Percentiles rank a stretch among this genome's conserved stretches.
phyloP scores from a whole-genome alignment of 2,113 vertebrate genomes.

The Larimichthys polyactis region DNA sequence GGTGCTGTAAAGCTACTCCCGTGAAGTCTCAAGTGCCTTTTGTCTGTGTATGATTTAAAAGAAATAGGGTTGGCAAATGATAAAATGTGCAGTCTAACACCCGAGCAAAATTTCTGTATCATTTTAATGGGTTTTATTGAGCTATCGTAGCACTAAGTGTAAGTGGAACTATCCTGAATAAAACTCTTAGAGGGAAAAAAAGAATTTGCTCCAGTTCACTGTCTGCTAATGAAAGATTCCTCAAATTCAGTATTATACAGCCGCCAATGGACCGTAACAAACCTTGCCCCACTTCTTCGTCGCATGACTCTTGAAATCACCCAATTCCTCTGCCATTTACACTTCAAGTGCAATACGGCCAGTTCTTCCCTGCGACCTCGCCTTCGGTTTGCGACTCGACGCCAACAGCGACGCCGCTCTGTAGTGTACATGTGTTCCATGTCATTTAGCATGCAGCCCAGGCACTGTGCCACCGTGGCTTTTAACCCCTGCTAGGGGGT shows the following conservation, averaged over 20 bases:
- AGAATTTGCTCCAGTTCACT: conserved; percentile 8
- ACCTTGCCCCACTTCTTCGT: conserved; percentile 25
- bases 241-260: conserved; percentile 27
- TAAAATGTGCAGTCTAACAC: conserved; percentile 17
- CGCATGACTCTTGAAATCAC: conserved; percentile 35
- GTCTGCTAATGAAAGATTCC: conserved; percentile 17
- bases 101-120: conserved; percentile 23
- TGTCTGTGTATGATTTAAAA: conserved; percentile 45
- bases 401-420: conserved; percentile 62
- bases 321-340: conserved; percentile 44
- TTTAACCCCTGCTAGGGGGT: conserved; percentile 86
- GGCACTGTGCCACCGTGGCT: conserved; percentile 88
- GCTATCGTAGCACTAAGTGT: background rate
- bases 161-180: conserved; percentile 20
- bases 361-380: conserved; percentile 22
- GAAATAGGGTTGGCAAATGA: conserved; percentile 34
- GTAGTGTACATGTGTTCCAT: conserved; percentile 84
- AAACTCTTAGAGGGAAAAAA: conserved; percentile 6
- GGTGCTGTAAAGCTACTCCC: conserved; percentile 42
- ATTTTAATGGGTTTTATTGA: conserved; percentile 39
- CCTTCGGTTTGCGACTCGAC: conserved; percentile 39
- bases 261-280: conserved; percentile 14
- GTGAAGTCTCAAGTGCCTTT: conserved; percentile 33
- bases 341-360: conserved; percentile 37
- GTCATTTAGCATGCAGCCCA: conserved; percentile 87